A percentile compares a stretch with the other conserved stretches of the same genome.
Conservation (phyloP, 2,888 invertebrate genomes). For the Suillia variegata region DNA sequence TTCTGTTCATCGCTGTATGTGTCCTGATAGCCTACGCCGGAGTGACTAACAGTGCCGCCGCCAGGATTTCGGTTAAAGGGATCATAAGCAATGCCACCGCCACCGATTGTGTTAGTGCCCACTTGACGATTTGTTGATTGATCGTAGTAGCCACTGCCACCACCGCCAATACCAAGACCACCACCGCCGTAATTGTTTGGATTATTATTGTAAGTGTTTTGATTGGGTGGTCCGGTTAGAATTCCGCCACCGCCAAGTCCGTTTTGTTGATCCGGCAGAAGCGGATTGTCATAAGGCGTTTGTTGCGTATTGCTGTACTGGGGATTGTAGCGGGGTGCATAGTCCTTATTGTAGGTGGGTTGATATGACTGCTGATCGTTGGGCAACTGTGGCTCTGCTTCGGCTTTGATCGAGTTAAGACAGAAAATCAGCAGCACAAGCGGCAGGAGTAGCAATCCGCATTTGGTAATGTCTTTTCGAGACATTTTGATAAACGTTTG, state of each 20-base stretch:
- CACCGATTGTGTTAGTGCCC: slow-evolving; percentile 23
- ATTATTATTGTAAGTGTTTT: slow-evolving; percentile 35
- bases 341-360: slow-evolving; percentile 49
- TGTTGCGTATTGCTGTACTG: slow-evolving; percentile 45
- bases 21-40: slow-evolving; percentile 39
- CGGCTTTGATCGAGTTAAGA: no score
- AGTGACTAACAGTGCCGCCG: slow-evolving; percentile 23
- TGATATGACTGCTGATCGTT: slow-evolving; percentile 42
- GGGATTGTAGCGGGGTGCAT: slow-evolving; percentile 55
- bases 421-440: no score
- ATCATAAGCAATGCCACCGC: slow-evolving; percentile 42
- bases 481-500: no score
- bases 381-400: slow-evolving; percentile 23
- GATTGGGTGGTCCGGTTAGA: slow-evolving; percentile 13
- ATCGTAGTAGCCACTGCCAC: no score
- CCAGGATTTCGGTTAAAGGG: slow-evolving; percentile 47
- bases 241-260: slow-evolving; percentile 24
- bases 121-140: slow-evolving; percentile 33
- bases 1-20: slow-evolving; percentile 54
- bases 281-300: slow-evolving; percentile 47
- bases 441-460: no score
- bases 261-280: slow-evolving; percentile 42
- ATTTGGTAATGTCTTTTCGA: no score
- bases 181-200: slow-evolving; percentile 24
- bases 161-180: no score